phyloP scores from a whole-genome alignment of 2,888 invertebrate genomes.

The Nycteola revayana region DNA sequence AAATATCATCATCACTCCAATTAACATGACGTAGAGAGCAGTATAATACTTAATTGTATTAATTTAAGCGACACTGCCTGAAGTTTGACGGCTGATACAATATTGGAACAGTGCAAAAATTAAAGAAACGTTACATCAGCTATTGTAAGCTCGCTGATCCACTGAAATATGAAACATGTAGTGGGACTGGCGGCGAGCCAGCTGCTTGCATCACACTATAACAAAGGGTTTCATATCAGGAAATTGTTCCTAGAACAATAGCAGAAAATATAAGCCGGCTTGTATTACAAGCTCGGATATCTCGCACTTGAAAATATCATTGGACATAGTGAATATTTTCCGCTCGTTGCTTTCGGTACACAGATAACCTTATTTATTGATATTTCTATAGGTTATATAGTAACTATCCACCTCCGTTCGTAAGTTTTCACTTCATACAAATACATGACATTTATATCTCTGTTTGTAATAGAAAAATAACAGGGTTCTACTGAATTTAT shows the following conservation, averaged over 20 bases:
- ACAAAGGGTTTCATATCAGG: constrained; percentile 74
- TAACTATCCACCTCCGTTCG: too few relatives aligned
- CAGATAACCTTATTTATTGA: too few relatives aligned
- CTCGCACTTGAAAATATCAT: constrained; percentile 37
- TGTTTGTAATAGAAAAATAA: too few relatives aligned
- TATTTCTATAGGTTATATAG: too few relatives aligned
- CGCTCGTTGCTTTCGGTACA: constrained; percentile 1
- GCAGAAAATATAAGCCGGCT: constrained; percentile 58
- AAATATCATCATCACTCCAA: too few relatives aligned
- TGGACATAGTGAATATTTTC: constrained; percentile 25
- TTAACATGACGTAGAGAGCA: too few relatives aligned
- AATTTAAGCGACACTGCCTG: too few relatives aligned
- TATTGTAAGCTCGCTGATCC: constrained; percentile 68
- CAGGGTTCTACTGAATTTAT: too few relatives aligned
- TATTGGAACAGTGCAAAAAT: constrained; percentile 26
- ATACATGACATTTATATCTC: too few relatives aligned
- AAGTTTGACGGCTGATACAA: too few relatives aligned
- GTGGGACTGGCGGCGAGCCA: constrained; percentile 66
- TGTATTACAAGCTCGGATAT: constrained; percentile 41
- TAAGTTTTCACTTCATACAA: too few relatives aligned
- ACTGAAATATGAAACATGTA: constrained; percentile 76
- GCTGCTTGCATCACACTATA: constrained; percentile 69
- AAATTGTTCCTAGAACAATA: constrained; percentile 72
- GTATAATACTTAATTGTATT: too few relatives aligned
- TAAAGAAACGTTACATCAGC: constrained; percentile 49